Conservation (phyloP, 2,888 invertebrate genomes). For the Synergus umbraculus region DNA sequence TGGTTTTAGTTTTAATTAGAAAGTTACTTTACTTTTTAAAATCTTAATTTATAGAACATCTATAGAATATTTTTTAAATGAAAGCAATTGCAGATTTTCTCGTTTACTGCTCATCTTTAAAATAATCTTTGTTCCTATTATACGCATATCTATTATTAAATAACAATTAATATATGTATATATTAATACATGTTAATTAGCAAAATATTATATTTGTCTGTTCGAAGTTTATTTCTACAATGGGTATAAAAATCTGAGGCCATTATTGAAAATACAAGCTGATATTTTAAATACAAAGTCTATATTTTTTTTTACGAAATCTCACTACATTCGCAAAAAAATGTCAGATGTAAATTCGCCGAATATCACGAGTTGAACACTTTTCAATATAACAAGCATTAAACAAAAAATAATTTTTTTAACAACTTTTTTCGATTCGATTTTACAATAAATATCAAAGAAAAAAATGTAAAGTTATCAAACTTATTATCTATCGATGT, state of each 20-base stretch:
- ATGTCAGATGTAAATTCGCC: not conserved
- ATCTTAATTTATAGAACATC: no score
- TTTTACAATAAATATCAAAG: not conserved
- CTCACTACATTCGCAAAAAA: not conserved
- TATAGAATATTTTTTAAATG: not conserved
- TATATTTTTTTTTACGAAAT: not conserved
- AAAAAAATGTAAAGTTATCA: not conserved
- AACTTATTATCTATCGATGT: not conserved
- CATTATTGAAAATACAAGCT: conserved; percentile 19
- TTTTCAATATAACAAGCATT: not conserved
- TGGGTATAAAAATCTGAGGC: conserved; percentile 15
- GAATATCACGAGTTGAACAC: not conserved
- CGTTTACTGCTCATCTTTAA: not conserved
- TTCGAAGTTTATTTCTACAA: conserved; percentile 60
- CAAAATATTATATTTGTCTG: conserved; percentile 52
- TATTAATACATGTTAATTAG: not conserved
- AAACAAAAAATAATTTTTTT: not conserved
- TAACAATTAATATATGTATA: no score
- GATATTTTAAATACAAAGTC: conserved; percentile 25
- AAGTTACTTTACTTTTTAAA: not conserved
- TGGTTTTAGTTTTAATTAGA: not conserved
- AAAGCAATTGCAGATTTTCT: not conserved
- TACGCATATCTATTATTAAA: not conserved
- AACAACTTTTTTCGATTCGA: no score
- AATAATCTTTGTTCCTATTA: not conserved